These are phyloP conservation scores for Melitaea athalia DNA, from an alignment of 2,888 invertebrate genomes.

Conservation along the genomic window DNA sequence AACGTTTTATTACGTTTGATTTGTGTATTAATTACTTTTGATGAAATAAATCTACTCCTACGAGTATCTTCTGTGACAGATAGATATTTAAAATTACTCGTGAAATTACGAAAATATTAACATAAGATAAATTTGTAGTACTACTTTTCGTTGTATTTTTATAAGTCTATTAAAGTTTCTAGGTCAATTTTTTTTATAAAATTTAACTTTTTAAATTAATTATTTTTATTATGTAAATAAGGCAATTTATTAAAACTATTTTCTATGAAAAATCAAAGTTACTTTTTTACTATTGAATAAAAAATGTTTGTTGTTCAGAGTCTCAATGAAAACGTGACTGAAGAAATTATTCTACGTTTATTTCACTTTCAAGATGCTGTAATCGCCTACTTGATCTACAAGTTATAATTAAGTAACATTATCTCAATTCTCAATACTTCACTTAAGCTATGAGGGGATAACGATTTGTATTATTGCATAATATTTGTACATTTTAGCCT, in stretches of 20 bases:
- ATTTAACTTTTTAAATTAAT: too few relatives aligned
- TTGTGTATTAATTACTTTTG: too few relatives aligned
- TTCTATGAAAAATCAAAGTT: background rate
- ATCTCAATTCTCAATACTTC: slow-evolving; percentile 17
- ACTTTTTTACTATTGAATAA: background rate
- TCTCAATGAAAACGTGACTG: slow-evolving; percentile 28
- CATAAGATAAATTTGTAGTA: too few relatives aligned
- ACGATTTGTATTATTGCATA: slow-evolving; percentile 8
- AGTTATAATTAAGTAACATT: slow-evolving; percentile 26
- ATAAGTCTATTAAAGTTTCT: too few relatives aligned
- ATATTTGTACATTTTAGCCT: background rate
- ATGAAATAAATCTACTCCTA: too few relatives aligned
- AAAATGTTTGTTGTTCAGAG: slow-evolving; percentile 17
- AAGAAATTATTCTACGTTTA: slow-evolving; percentile 32
- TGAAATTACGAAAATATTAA: too few relatives aligned
- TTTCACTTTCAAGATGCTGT: slow-evolving; percentile 35
- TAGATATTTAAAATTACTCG: too few relatives aligned
- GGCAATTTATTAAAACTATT: background rate
- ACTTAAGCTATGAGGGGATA: slow-evolving; percentile 10
- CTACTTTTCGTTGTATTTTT: too few relatives aligned
- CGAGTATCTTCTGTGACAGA: too few relatives aligned
- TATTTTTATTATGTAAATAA: too few relatives aligned
- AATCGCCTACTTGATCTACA: slow-evolving; percentile 29
- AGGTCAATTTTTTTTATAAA: too few relatives aligned
- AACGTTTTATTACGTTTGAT: background rate